Base-by-base conservation (phyloP, 2,888 invertebrate genomes). In the Campoplex capitator region DNA sequence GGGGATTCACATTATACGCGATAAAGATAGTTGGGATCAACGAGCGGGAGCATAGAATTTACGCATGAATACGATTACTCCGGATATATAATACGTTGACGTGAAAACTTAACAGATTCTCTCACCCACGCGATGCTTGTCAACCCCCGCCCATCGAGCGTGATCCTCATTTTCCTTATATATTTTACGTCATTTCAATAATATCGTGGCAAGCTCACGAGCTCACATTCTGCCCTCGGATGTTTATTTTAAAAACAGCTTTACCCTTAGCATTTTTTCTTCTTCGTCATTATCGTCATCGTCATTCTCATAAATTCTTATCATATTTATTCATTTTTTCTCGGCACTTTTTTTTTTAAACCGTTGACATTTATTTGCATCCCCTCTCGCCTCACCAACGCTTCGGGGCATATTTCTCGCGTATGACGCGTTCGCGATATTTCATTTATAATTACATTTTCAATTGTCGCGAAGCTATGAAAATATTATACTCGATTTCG, bases 181-280 rank as follows among this genome's bases (percentile, higher is more conserved):
- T 23, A 45, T 38, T 18, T 71, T n/a, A n/a, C 16, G 28, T 73
- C 73, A 78, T 85, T 78, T 51, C 78, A 85, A 85, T 82, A 38
- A 38, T 82, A 78, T 82, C 78, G 74, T 32, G 16, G 54, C 48
- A 28, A 13, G 68, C 35, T 42, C 11, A 54, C 48, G 18, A 13
- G 68, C 48, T 67, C 67, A n/a, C 48, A 28, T 68, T 23, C 18
- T 58, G 74, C n/a, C 42, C 42, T 16, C 18, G 28, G 56, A 70
- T 48, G 8, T 73, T 45, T 45, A 78, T 65, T 67, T 74, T 35
- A 13, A 23, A n/a, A 65, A 7, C 16, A 18, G 48, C 23, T 56
- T 62, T 62, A 35, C 13, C 32, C 6, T 48, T 48, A 32, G 45
- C 38, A n/a, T 35, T 32, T 18, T 18, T 23, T 2, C 0, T 45